Evolutionary conservation across 1,140 invertebrate species (phyloP), one percentile per base, ranked within the genome.

Genomic region (Drepana arcuata): DNA sequence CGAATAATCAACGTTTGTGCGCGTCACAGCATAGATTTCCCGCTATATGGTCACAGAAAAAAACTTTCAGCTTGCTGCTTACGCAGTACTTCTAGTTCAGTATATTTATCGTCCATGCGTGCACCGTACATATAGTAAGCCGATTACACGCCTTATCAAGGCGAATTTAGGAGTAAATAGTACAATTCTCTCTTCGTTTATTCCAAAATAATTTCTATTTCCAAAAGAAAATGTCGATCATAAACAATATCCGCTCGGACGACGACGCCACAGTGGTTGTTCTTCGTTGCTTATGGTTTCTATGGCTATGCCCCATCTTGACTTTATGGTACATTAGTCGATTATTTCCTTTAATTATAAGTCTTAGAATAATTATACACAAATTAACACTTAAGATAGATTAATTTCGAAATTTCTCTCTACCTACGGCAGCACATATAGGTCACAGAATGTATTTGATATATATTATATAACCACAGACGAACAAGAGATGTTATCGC

Each of bases 1-100:
- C 60, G 49, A 74, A 69, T 61, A 71, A 65, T 56, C 36, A 62
- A 54, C 60, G 55, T 57, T 75, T 60, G 60, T 67, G 55, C 70
- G 77, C 77, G 77, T 81, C 77, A 78, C 77, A 61, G 56, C 55
- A 60, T 50, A 61, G 65, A 73, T 79, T 81, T 81, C 77, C 74
- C 77, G 77, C 77, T 81, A 71, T 79, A 75, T 63, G 71, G 58
- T 45, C 53, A 33, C 14, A 54, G 64, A 75, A 68, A 70, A 68
- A 68, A 66, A 73, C 46, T 44, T 49, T 58, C 27, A 28, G 34
- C 34, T 47, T 57, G 46, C 43, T 40, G 29, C 36, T 47, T 48
- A 36, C 43, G 49, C 45, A 21, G 32, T 49, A 34, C 32, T 39
- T 34, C 32, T 14, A 28, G 18, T 16, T 14, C 33, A 52, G 16